phyloP scores from a whole-genome alignment of 1,140 invertebrate species.

The Arion vulgaris region DNA sequence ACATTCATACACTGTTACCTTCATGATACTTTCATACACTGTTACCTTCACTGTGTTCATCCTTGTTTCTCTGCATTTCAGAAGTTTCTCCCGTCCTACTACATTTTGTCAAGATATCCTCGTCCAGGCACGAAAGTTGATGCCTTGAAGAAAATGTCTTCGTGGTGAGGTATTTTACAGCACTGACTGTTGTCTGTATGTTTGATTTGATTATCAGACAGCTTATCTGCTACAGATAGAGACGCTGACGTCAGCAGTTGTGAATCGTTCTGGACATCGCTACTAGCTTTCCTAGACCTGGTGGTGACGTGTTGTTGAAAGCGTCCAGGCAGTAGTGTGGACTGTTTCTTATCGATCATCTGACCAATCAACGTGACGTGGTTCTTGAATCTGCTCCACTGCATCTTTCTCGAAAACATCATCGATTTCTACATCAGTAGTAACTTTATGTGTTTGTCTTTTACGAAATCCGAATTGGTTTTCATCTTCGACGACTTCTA shows the following conservation, averaged over 20 bases:
- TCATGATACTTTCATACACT: neutral
- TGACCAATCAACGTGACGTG: neutral
- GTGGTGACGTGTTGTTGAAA: neutral
- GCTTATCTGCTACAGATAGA: neutral
- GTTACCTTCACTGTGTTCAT: neutral
- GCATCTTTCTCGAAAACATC: neutral
- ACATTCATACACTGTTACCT: too few relatives aligned
- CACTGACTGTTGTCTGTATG: neutral
- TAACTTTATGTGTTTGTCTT: neutral
- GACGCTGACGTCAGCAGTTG: neutral
- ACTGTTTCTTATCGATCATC: too few relatives aligned
- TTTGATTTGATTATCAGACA: neutral
- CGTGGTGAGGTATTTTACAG: too few relatives aligned
- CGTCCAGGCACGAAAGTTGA: neutral
- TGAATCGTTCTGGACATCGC: neutral
- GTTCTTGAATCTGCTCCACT: neutral
- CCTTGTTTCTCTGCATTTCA: neutral
- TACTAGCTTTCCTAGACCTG: neutral
- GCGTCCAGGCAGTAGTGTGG: too few relatives aligned
- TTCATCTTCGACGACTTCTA: neutral
- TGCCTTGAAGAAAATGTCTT: neutral
- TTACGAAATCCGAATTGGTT: neutral
- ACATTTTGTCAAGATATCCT: neutral
- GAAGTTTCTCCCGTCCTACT: neutral
- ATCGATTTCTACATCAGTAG: neutral